Evolutionary conservation across 2,888 invertebrate species (phyloP).

Genomic region (Polyommatus icarus): DNA sequence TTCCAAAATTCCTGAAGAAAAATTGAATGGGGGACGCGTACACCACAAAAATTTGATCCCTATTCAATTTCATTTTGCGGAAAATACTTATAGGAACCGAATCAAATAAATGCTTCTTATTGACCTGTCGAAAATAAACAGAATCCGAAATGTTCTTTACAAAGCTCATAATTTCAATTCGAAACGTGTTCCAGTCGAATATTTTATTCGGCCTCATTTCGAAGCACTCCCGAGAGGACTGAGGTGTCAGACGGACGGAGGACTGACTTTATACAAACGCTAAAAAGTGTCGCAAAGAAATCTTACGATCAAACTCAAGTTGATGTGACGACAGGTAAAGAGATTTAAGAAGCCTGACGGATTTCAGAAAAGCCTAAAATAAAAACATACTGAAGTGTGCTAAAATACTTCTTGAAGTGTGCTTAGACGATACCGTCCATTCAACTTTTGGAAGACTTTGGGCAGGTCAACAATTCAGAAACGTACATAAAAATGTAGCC

Average conservation of each 20-base stretch:
- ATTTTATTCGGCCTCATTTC: background rate
- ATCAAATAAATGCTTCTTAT: too few relatives aligned
- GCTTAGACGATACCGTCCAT: too few relatives aligned
- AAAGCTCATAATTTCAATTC: background rate
- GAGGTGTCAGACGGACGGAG: background rate
- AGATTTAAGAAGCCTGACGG: background rate
- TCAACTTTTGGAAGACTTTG: too few relatives aligned
- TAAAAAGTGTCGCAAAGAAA: background rate
- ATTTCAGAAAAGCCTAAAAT: background rate
- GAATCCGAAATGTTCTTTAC: background rate
- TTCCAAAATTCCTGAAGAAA: too few relatives aligned
- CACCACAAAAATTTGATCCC: too few relatives aligned
- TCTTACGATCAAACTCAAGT: background rate
- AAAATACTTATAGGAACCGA: too few relatives aligned
- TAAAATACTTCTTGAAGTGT: too few relatives aligned
- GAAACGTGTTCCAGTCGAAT: background rate
- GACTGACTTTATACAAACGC: background rate
- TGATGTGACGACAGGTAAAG: background rate
- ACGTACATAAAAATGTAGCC: too few relatives aligned
- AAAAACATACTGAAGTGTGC: too few relatives aligned
- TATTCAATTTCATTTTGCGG: too few relatives aligned
- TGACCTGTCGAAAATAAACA: background rate
- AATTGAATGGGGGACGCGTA: too few relatives aligned
- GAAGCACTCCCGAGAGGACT: background rate
- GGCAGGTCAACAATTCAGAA: too few relatives aligned